Conservation (phyloP, 2,797 vertebrate species). For the Rousettus madagascariensis region DNA sequence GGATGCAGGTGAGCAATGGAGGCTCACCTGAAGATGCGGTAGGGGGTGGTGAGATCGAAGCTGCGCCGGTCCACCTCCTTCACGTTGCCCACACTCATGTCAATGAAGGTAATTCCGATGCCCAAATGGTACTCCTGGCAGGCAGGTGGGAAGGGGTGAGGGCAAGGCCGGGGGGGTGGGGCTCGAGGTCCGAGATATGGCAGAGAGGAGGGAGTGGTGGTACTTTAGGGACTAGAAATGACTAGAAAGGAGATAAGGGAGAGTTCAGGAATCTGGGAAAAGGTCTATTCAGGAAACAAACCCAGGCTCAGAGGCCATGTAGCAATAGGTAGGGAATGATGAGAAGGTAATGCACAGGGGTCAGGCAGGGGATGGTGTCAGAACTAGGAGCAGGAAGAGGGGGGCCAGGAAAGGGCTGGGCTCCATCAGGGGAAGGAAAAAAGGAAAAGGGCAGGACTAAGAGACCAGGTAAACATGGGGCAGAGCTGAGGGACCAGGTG, state of each 20-base stretch:
- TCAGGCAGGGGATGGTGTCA: background rate
- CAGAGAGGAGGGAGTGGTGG: background rate
- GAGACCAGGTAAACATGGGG: background rate
- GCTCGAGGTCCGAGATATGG: background rate
- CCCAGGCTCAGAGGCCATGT: background rate
- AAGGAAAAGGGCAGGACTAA: background rate
- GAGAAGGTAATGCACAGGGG: background rate
- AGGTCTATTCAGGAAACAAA: background rate
- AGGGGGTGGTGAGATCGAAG: conserved; percentile 96
- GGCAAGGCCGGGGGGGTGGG: background rate
- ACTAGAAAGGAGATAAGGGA: conserved; percentile 74
- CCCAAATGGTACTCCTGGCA: conserved; percentile 91
- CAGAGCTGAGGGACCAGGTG: background rate
- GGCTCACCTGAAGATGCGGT: conserved; percentile 90
- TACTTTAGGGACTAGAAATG: background rate
- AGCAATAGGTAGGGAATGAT: background rate
- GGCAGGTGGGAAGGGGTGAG: background rate
- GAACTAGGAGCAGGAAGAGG: background rate
- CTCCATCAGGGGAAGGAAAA: background rate
- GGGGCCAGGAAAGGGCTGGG: too few species aligned
- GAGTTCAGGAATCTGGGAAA: background rate
- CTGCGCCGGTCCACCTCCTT: conserved; percentile 91
- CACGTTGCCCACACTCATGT: conserved; percentile 96
- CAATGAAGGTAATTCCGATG: conserved; percentile 94
- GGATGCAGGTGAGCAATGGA: rapidly evolving